Evolutionary conservation across 1,140 invertebrate species (phyloP).

Genomic region (Zaprionus kolodkinae): DNA sequence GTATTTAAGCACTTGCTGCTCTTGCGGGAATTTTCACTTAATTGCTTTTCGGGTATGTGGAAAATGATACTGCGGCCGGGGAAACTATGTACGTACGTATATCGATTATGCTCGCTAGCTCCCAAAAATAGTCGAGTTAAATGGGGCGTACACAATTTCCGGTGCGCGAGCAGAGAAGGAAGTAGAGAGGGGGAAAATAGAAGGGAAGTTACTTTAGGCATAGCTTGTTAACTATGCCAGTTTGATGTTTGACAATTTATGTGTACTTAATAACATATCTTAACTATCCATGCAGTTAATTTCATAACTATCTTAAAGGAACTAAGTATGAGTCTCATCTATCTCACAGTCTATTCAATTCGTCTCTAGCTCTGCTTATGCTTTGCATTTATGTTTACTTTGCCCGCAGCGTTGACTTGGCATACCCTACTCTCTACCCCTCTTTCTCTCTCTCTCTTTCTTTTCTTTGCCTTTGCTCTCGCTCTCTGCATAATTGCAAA

Average conservation of each 20-base stretch:
- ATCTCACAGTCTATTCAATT: background rate
- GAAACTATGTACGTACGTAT: background rate
- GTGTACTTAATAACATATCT: background rate
- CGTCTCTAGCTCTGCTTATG: background rate
- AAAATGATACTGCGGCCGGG: conserved; percentile 38
- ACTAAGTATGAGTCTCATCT: background rate
- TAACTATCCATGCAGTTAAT: background rate
- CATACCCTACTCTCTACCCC: background rate
- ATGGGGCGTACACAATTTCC: conserved; percentile 31
- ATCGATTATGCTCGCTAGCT: background rate
- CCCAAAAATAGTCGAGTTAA: conserved; percentile 1
- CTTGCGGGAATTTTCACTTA: conserved; percentile 33
- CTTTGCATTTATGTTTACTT: background rate
- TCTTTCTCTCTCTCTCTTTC: background rate
- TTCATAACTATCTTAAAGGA: background rate
- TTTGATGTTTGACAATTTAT: background rate
- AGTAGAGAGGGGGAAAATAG: background rate
- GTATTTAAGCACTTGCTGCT: conserved; percentile 49
- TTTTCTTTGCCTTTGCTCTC: background rate
- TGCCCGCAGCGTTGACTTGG: background rate
- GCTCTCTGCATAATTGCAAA: conserved; percentile 5
- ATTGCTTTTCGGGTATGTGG: conserved; percentile 48
- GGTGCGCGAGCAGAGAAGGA: background rate
- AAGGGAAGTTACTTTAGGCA: background rate
- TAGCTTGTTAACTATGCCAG: background rate